Conservation (phyloP, 2,797 vertebrate genomes). For the Spheniscus humboldti region DNA sequence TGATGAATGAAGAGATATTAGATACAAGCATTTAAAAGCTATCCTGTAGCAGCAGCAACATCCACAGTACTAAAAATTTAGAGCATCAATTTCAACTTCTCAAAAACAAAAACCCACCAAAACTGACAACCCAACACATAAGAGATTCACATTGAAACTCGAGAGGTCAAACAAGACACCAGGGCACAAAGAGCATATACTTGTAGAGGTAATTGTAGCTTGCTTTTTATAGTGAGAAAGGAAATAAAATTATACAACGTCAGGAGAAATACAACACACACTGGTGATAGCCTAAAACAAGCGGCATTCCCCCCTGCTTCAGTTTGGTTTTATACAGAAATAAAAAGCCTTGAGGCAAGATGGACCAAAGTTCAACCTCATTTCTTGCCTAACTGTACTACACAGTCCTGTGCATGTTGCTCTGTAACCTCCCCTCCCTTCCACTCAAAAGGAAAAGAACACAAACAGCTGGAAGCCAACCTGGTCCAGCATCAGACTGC, state of each 20-base stretch:
- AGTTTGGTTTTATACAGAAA: neutral
- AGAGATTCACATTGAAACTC: neutral
- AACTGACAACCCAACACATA: neutral
- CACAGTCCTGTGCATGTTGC: neutral
- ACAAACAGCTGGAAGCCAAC: neutral
- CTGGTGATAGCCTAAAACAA: neutral
- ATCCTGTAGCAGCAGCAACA: neutral
- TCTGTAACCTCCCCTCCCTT: neutral
- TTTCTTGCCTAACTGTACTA: neutral
- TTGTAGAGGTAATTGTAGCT: neutral
- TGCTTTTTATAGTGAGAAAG: neutral
- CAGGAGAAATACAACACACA: neutral
- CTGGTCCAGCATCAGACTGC: neutral
- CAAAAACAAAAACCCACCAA: neutral
- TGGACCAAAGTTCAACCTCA: neutral
- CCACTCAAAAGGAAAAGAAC: neutral
- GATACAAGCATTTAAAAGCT: neutral
- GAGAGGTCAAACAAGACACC: neutral
- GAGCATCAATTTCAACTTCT: neutral
- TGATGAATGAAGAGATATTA: neutral
- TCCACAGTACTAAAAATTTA: neutral
- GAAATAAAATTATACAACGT: neutral
- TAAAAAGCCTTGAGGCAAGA: neutral
- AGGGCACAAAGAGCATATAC: neutral
- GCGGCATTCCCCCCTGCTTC: neutral